phyloP scores from a whole-genome alignment of 2,888 invertebrate genomes.

The Thymelicus lineola region DNA sequence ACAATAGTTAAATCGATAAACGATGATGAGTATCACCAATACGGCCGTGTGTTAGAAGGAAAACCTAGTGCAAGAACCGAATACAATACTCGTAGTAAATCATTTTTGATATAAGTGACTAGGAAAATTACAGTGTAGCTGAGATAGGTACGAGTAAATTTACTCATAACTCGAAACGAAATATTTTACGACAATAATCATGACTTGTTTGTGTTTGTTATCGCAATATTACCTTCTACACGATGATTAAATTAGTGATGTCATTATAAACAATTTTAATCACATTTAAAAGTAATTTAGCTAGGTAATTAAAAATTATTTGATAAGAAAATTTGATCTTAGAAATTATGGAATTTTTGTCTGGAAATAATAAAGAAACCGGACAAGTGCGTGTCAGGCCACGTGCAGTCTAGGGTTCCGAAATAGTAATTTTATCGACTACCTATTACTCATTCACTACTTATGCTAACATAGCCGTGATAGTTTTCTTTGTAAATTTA shows the following conservation, averaged over 20 bases:
- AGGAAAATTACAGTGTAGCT: slow-evolving; percentile 1
- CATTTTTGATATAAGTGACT: not conserved
- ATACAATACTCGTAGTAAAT: not conserved
- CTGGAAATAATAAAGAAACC: too few species aligned
- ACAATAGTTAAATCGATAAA: too few species aligned
- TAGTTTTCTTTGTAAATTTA: too few species aligned
- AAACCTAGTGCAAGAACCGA: slow-evolving; percentile 10
- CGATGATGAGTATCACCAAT: not conserved
- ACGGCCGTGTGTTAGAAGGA: not conserved
- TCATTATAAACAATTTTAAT: not conserved
- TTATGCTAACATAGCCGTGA: too few species aligned
- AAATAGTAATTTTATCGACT: too few species aligned
- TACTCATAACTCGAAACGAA: slow-evolving; percentile 1
- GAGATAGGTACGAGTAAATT: not conserved
- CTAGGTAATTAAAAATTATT: too few species aligned
- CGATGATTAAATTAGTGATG: not conserved
- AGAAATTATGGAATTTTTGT: too few species aligned
- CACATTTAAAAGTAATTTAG: too few species aligned
- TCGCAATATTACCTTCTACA: not conserved
- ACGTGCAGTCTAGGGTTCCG: too few species aligned
- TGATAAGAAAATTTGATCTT: too few species aligned
- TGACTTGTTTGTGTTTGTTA: not conserved
- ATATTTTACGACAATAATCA: not conserved
- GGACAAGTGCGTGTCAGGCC: too few species aligned
- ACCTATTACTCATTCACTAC: too few species aligned